Conservation (phyloP, 2,888 invertebrate genomes). For the Latrodectus elegans region DNA sequence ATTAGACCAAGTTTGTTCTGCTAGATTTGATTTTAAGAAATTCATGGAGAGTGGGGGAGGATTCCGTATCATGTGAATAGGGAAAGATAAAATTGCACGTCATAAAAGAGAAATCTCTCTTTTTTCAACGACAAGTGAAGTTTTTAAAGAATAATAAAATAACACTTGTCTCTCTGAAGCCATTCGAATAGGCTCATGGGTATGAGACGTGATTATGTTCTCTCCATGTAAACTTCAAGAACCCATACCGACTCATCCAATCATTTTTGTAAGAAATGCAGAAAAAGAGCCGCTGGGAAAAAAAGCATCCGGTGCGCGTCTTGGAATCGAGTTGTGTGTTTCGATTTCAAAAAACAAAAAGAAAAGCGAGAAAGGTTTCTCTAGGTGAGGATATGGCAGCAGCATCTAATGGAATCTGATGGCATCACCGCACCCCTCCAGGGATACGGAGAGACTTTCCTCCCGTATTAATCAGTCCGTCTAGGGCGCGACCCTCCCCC, state of each 20-base stretch:
- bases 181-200: conserved; percentile 17
- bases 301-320: conserved; percentile 41
- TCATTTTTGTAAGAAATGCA: conserved; percentile 50
- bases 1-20: too few species aligned
- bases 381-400: conserved; percentile 51
- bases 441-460: conserved; percentile 44
- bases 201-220: conserved; percentile 51
- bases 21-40: too few species aligned
- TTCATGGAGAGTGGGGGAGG: too few species aligned
- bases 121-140: too few species aligned
- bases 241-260: conserved; percentile 51
- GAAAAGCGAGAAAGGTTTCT: conserved; percentile 24
- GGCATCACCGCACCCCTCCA: conserved; percentile 32
- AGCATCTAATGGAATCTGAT: conserved; percentile 66
- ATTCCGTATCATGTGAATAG: too few species aligned
- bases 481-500: conserved; percentile 41
- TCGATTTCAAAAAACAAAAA: conserved; percentile 52
- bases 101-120: too few species aligned
- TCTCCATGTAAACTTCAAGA: not conserved
- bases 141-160: conserved; percentile 27
- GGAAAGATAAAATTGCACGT: too few species aligned
- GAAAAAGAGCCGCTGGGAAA: conserved; percentile 62
- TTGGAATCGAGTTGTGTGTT: conserved; percentile 49
- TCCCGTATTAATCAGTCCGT: conserved; percentile 67
- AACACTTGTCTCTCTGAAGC: conserved; percentile 16